These are phyloP conservation scores for Pomatostomus ruficeps DNA, from an alignment of 2,113 vertebrate species.

Conservation along the genomic window DNA sequence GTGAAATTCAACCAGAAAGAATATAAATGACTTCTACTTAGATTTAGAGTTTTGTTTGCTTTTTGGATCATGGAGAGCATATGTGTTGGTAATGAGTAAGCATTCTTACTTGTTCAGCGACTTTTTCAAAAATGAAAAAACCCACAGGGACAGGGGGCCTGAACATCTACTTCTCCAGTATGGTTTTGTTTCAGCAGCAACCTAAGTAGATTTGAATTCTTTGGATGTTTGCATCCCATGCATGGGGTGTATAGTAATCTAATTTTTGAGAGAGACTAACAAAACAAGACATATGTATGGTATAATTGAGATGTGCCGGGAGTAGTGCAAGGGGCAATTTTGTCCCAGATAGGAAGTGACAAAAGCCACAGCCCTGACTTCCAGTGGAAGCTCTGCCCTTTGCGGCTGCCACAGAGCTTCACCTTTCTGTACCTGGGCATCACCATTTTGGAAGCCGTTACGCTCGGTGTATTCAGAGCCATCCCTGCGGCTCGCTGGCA, in stretches of 20 bases:
- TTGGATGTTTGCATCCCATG: background rate
- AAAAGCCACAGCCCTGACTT: background rate
- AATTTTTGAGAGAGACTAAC: background rate
- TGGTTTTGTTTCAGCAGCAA: background rate
- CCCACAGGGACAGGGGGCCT: background rate
- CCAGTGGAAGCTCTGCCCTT: background rate
- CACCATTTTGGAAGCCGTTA: background rate
- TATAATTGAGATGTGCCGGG: background rate
- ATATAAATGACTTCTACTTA: background rate
- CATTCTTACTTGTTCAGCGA: background rate
- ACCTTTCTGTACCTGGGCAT: background rate
- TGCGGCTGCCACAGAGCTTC: background rate
- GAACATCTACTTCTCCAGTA: background rate
- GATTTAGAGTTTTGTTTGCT: background rate
- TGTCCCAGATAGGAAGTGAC: background rate
- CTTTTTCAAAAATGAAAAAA: background rate
- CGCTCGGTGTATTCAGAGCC: rapidly evolving
- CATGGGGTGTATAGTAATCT: rapidly evolving
- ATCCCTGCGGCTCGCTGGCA: rapidly evolving
- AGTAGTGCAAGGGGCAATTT: background rate
- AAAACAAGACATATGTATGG: background rate
- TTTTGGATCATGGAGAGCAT: background rate
- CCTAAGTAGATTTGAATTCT: background rate
- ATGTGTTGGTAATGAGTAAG: background rate
- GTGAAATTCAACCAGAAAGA: background rate